phyloP scores from a whole-genome alignment of 2,113 vertebrate genomes.

The Plotosus lineatus region DNA sequence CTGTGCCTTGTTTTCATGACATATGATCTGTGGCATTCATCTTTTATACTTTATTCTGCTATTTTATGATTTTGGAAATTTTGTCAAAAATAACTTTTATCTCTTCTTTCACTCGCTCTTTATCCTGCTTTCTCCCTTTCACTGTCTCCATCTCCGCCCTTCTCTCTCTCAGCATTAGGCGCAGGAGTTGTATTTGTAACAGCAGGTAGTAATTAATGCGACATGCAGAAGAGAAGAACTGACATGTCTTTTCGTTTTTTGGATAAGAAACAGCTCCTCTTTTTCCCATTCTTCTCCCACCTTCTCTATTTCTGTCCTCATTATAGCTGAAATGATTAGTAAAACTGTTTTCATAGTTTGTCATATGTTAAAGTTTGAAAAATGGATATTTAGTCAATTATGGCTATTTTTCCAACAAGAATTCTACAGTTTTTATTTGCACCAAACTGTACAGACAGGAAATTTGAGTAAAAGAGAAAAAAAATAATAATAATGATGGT shows the following conservation, averaged over 20 bases:
- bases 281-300: constrained; percentile 5
- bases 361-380: not conserved
- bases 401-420: no score
- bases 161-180: not conserved
- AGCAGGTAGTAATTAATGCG: constrained; percentile 33
- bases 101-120: not conserved
- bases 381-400: not conserved
- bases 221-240: not conserved
- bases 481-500: not conserved
- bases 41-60: not conserved
- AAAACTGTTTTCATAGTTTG: not conserved
- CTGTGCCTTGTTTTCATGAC: not conserved
- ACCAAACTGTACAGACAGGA: not conserved
- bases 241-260: constrained; percentile 5
- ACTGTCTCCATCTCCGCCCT: not conserved
- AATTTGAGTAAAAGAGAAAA: not conserved
- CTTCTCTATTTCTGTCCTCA: not conserved
- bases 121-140: not conserved
- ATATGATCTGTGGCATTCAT: not conserved
- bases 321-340: not conserved
- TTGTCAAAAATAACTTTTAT: not conserved
- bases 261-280: not conserved
- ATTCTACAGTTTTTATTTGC: not conserved
- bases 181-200: not conserved
- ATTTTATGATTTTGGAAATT: not conserved